Percentiles rank a stretch among this genome's conserved stretches.
Evolutionary conservation across 2,888 invertebrate genomes (phyloP).

Genomic region (Dicyrtomina minuta): DNA sequence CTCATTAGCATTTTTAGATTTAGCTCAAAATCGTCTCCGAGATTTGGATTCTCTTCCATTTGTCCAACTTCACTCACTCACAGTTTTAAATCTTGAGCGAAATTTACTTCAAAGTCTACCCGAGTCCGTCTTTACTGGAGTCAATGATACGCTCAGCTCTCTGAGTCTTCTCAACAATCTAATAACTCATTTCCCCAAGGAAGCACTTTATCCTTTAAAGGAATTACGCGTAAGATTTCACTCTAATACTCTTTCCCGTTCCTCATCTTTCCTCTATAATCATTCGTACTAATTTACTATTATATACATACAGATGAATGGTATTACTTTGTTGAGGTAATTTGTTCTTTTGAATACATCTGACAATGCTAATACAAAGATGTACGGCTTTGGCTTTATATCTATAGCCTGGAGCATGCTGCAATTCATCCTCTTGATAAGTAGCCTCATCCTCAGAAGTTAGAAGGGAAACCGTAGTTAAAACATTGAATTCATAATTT

Average conservation of each 20-base stretch:
- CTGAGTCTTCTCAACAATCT: constrained; percentile 85
- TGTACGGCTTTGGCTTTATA: no score
- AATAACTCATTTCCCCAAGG: constrained; percentile 80
- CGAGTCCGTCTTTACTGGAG: constrained; percentile 74
- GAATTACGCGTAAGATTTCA: constrained; percentile 68
- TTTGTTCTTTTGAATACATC: no score
- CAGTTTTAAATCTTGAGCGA: constrained; percentile 83
- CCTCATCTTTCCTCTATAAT: neutral
- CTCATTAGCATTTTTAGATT: constrained; percentile 77
- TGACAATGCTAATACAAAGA: no score
- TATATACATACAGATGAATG: no score
- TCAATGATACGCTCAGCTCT: constrained; percentile 79
- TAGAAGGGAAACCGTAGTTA: no score
- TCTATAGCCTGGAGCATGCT: no score
- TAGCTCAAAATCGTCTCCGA: constrained; percentile 83
- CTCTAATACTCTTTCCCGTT: neutral
- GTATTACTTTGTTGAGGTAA: no score
- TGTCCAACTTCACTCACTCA: constrained; percentile 72
- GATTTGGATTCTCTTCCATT: constrained; percentile 61
- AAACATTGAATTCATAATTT: no score
- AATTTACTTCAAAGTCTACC: constrained; percentile 79
- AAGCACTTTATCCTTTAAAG: constrained; percentile 72
- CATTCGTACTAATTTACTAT: no score
- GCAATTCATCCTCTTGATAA: no score
- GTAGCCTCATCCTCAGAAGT: no score